Evolutionary conservation across 2,113 vertebrate species (phyloP).

Genomic region (Zeus faber): DNA sequence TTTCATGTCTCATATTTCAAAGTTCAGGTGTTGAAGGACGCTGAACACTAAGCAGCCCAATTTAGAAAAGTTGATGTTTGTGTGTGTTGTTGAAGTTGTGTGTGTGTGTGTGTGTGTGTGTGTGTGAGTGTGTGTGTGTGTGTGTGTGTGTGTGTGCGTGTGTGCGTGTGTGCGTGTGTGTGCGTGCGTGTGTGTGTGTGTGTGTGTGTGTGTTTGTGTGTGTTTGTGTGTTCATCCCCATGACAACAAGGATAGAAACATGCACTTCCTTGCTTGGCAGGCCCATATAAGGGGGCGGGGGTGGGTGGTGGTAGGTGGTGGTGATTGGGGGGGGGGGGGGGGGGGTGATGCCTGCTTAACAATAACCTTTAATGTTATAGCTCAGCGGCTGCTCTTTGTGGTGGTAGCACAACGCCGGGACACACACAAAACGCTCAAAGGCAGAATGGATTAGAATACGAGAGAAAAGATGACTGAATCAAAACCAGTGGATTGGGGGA

Average conservation of each 20-base stretch:
- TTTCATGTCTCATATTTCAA: slow-evolving; percentile 63
- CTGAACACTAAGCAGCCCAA: too few species aligned
- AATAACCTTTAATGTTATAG: slow-evolving; percentile 81
- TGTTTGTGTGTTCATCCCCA: slow-evolving; percentile 54
- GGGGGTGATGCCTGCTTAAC: slow-evolving; percentile 43
- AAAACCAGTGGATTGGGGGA: slow-evolving; percentile 73
- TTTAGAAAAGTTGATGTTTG: background rate
- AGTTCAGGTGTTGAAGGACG: slow-evolving; percentile 61
- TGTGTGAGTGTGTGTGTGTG: slow-evolving; percentile 18
- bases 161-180: slow-evolving; percentile 26
- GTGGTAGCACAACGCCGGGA: slow-evolving; percentile 54
- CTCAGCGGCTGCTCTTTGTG: slow-evolving; percentile 72
- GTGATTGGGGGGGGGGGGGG: background rate
- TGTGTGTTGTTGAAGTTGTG: background rate
- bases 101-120: slow-evolving; percentile 2
- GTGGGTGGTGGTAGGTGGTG: slow-evolving; percentile 4
- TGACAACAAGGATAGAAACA: slow-evolving; percentile 73
- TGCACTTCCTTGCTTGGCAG: slow-evolving; percentile 57
- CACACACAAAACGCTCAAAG: slow-evolving; percentile 74
- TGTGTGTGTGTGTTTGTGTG: slow-evolving; percentile 19
- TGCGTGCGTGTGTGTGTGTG: slow-evolving; percentile 11
- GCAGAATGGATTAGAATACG: slow-evolving; percentile 77
- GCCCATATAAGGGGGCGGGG: slow-evolving; percentile 42
- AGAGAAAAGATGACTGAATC: slow-evolving; percentile 79
- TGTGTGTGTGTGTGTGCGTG: slow-evolving; percentile 26